These are phyloP conservation scores for Diaphora mendica DNA, from an alignment of 2,888 invertebrate species.

Conservation along the genomic window DNA sequence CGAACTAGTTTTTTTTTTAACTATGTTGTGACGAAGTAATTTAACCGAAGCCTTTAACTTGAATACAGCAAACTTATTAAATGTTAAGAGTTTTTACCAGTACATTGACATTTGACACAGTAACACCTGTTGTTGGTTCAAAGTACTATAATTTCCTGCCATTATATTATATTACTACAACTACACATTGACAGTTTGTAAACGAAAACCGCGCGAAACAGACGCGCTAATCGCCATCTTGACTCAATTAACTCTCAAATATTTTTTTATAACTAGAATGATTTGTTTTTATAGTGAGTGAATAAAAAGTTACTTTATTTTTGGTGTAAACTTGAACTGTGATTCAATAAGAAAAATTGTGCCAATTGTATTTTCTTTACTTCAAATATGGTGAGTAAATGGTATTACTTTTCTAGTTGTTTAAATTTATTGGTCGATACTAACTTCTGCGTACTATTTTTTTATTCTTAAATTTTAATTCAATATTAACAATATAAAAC, in stretches of 20 bases:
- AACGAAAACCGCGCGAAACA: conserved; percentile 7
- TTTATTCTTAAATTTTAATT: neutral
- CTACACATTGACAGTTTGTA: conserved; percentile 8
- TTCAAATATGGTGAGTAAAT: neutral
- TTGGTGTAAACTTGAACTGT: neutral
- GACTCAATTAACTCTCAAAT: neutral
- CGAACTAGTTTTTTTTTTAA: too few species aligned
- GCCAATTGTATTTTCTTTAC: neutral
- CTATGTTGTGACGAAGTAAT: neutral
- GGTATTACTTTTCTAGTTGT: neutral
- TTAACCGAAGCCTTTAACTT: neutral
- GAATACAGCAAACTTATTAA: neutral
- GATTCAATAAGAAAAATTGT: neutral
- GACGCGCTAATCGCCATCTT: conserved; percentile 1
- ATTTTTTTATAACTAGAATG: neutral
- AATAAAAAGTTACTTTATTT: neutral
- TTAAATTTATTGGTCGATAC: neutral
- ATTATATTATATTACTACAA: neutral
- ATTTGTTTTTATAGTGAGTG: neutral
- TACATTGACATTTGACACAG: neutral
- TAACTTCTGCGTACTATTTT: neutral
- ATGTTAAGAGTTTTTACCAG: neutral
- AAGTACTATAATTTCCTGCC: conserved; percentile 1
- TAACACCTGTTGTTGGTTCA: conserved; percentile 2
- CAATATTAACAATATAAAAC: neutral